Base-by-base conservation (phyloP, 2,888 invertebrate genomes). In the Seira musarum region DNA sequence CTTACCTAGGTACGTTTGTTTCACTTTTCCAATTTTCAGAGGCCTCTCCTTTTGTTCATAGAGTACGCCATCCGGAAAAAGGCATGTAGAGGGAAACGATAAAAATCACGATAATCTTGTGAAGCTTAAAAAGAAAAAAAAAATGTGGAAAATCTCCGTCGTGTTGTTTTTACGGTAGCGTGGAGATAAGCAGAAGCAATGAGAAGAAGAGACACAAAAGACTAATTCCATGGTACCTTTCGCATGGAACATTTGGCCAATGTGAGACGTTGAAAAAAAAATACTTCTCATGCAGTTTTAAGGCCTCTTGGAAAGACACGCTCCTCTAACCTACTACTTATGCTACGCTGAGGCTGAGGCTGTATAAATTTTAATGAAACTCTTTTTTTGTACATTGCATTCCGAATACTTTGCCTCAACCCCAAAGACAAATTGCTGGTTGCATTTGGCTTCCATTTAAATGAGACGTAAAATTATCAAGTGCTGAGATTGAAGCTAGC, bases 51-150 rank as follows among this genome's bases (percentile, higher is more conserved):
- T 66, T 49, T 49, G 15, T 49, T 49, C 30, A 13, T n/a, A 49
- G 49, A 49, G 30, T 49, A n/a, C 15, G 15, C 49, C 49, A 49
- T 49, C 17, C 49, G 49, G 49, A 49, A 49, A 49, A 49, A 49
- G 49, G 49, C 49, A n/a, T 49, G 49, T 49, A 49, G 15, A 30
- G 30, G 30, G 49, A n/a, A 49, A 13, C 69, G 69, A 76, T 68
- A 76, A 76, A 76, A 76, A 69, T 69, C 68, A 68, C 24, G 49
- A 63, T 61, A 64, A 69, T 46, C 67, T 64, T 63, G 35, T 49
- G 49, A 49, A 49, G 17, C 49, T 49, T 49, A 49, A 35, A 53
- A 72, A 49, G 30, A 21, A 24, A 57, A 49, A 15, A 40, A 60
- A 49, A 72, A 53, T 19, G 46, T 74, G 60, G 64, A 49, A 74